Evolutionary conservation across 2,797 vertebrate species (phyloP), one percentile per base, ranked within the genome.

Genomic region (Gorsachius magnificus): DNA sequence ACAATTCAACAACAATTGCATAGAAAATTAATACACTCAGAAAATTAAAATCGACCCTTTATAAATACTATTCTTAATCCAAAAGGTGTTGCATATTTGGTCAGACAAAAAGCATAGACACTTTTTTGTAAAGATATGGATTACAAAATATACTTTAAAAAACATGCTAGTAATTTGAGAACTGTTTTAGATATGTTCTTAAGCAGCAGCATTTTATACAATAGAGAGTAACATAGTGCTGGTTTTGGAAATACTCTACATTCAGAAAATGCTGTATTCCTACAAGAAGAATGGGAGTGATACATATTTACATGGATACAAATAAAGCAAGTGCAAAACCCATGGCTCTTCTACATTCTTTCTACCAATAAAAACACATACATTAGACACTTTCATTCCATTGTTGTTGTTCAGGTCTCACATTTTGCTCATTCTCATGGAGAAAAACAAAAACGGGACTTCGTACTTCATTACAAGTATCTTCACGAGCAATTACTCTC

Each of bases 191-290:
- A 96, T 98, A 98, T 77, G 98, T 96, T 95, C 97, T 93, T 74
- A 98, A 97, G 97, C 98, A 97, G 97, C 98, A 97, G 97, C 61
- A 95, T 95, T 98, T 98, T 98, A 98, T 99, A 99, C 98, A 99
- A 87, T 85, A 95, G 95, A 93, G 97, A 97, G 86, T 98, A 98
- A 98, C 93, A 96, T 97, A 96, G 98, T 92, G 96, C 95, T 89
- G 76, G 96, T 96, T 97, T 83, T 69, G 96, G 89, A 97, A 97
- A 97, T 91, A 96, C 94, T 98, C 98, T 98, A 98, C 98, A 99
- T 98, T 99, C 98, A 98, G 98, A 96, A 93, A 83, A 93, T 76
- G 94, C 96, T 61, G 72, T 51, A 51, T 51, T 92, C 90, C 96
- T 93, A 91, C 28, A 21, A 33, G 76, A 94, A 96, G 83, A 66